Conservation (phyloP, 2,888 invertebrate species). For the Protophormia terraenovae region DNA sequence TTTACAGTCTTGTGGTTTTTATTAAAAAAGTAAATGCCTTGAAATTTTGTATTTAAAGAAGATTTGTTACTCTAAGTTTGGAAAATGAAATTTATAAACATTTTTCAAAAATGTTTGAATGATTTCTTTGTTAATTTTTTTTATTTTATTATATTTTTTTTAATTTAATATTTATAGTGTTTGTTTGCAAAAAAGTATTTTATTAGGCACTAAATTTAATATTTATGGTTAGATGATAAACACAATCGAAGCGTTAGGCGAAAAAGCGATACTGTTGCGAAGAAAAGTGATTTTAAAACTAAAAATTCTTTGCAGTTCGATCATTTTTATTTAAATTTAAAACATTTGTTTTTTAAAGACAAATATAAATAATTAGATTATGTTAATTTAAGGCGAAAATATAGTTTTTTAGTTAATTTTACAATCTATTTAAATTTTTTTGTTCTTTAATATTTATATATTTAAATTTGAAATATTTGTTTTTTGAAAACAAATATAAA, state of each 20-base stretch:
- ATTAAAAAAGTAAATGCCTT: neutral
- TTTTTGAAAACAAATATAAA: too few species aligned
- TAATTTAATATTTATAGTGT: slow-evolving; percentile 38
- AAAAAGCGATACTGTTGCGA: too few species aligned
- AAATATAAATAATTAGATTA: too few species aligned
- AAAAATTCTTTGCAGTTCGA: too few species aligned
- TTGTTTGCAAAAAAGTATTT: slow-evolving; percentile 64
- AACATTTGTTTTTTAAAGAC: too few species aligned
- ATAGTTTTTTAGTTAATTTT: too few species aligned
- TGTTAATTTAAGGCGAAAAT: too few species aligned
- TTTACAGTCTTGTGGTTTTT: slow-evolving; percentile 54
- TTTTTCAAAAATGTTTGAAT: neutral
- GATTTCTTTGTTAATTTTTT: neutral
- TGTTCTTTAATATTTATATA: too few species aligned
- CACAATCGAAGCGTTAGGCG: slow-evolving; percentile 31
- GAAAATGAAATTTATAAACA: neutral
- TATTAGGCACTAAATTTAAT: slow-evolving; percentile 66
- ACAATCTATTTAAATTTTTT: too few species aligned
- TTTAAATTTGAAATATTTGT: too few species aligned
- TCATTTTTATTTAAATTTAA: too few species aligned
- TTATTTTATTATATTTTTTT: neutral
- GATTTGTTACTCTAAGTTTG: neutral
- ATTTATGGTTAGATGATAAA: slow-evolving; percentile 6
- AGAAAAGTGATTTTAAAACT: too few species aligned
- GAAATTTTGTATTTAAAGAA: neutral